Conservation (phyloP, 2,113 vertebrate species). For the Lophura nycthemera region DNA sequence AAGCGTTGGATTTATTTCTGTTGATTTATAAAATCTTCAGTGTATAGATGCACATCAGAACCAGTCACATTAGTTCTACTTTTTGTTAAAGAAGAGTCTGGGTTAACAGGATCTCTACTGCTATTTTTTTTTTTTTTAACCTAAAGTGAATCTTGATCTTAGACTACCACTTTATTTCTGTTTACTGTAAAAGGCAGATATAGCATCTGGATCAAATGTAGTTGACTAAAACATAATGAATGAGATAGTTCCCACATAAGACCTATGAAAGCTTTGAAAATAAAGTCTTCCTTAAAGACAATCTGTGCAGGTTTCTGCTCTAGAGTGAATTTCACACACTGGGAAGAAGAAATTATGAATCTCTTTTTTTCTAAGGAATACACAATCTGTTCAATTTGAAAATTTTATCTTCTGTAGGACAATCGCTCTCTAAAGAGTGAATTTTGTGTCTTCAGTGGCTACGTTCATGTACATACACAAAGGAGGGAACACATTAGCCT, state of each 20-base stretch:
- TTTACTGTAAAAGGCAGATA: accelerated
- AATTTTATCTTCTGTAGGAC: not conserved
- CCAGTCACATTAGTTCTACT: accelerated
- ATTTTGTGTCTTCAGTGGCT: not conserved
- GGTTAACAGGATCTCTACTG: not conserved
- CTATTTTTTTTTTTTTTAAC: not conserved
- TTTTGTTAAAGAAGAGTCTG: not conserved
- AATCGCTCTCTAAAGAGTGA: not conserved
- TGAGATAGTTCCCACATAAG: not conserved
- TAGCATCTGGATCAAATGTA: not conserved
- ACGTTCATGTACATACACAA: not conserved
- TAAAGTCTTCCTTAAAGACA: not conserved
- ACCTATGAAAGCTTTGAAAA: not conserved
- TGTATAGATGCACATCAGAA: not conserved
- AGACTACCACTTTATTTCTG: not conserved
- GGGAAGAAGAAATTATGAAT: not conserved
- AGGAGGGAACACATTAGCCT: not conserved
- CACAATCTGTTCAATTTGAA: not conserved
- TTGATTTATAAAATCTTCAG: not conserved
- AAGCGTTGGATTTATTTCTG: not conserved
- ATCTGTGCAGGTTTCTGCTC: not conserved
- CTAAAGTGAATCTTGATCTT: not conserved
- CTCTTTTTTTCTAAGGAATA: not conserved
- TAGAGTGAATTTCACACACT: not conserved
- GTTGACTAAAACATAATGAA: not conserved